phyloP scores from a whole-genome alignment of 2,113 vertebrate species.

The Coptodon bakossiorum region DNA sequence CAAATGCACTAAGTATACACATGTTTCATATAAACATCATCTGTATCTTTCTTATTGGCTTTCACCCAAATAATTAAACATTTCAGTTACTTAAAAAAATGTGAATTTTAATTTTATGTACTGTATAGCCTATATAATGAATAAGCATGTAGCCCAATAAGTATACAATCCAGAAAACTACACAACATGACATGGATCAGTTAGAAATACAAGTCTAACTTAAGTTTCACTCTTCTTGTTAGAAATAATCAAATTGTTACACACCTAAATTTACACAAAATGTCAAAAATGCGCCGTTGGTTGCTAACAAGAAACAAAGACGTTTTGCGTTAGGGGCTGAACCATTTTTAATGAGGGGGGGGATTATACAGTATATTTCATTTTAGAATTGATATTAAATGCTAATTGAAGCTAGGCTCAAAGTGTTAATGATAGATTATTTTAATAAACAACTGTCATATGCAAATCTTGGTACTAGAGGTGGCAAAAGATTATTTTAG shows the following conservation, averaged over 20 bases:
- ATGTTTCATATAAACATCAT: background rate
- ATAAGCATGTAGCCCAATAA: background rate
- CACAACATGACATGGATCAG: background rate
- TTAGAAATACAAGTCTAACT: background rate
- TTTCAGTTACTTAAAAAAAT: background rate
- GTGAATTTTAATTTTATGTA: background rate
- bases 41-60: background rate
- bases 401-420: background rate
- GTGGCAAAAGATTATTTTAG: background rate
- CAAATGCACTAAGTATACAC: background rate
- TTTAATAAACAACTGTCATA: background rate
- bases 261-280: background rate
- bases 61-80: background rate
- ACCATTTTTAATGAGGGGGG: background rate
- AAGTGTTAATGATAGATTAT: background rate
- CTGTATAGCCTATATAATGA: background rate
- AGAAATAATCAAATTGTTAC: background rate
- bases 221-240: background rate
- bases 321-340: accelerated
- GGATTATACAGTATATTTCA: background rate
- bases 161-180: background rate
- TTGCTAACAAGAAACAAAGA: background rate
- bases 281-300: background rate
- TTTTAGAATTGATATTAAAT: background rate
- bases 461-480: background rate